These are phyloP conservation scores for Bryconaethiops microstoma DNA, from an alignment of 2,797 vertebrate genomes.

Conservation along the genomic window DNA sequence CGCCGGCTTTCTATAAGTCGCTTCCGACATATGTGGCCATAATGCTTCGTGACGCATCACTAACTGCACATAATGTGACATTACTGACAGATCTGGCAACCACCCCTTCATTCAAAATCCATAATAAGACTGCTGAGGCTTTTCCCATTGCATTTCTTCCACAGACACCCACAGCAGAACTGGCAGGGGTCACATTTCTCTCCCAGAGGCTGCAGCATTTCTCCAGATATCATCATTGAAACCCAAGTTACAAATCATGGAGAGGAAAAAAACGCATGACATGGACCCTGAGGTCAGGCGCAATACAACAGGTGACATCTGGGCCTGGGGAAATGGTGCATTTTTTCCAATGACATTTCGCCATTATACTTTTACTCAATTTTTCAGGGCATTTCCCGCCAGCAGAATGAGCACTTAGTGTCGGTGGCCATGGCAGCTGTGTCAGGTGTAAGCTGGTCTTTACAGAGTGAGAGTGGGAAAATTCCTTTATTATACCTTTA, in stretches of 20 bases:
- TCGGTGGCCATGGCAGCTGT: constrained; percentile 14
- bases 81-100: constrained; percentile 1
- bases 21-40: not conserved
- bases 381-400: constrained; percentile 33
- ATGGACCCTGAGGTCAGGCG: constrained; percentile 24
- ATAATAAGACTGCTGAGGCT: constrained; percentile 2
- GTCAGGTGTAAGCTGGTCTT: constrained; percentile 16
- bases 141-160: not conserved
- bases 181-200: not conserved
- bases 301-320: not conserved
- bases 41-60: not conserved
- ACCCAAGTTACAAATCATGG: not conserved
- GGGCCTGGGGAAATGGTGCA: not conserved
- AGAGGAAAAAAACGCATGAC: not conserved
- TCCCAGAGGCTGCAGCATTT: not conserved
- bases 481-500: constrained; percentile 12
- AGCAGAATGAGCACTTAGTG: constrained; percentile 1
- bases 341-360: constrained; percentile 40
- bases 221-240: not conserved
- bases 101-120: not conserved
- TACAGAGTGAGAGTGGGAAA: not conserved
- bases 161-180: not conserved
- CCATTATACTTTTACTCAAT: constrained; percentile 45
- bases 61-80: not conserved
- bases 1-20: not conserved